Evolutionary conservation across 1,140 invertebrate species (phyloP).

Genomic region (Rhyzopertha dominica): DNA sequence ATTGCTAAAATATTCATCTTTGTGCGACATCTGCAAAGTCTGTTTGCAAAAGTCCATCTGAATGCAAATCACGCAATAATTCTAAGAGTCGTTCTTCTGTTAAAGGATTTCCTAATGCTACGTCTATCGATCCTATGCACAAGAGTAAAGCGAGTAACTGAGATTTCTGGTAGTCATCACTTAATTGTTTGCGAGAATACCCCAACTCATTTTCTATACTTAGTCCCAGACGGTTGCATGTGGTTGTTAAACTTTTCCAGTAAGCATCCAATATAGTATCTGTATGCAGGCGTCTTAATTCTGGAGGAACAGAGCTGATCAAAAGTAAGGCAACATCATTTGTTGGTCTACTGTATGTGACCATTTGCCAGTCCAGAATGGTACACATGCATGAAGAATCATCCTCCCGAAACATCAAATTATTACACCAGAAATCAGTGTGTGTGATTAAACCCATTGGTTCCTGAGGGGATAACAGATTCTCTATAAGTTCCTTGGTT

Average conservation of each 20-base stretch:
- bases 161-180: constrained; percentile 63
- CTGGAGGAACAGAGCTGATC: constrained; percentile 68
- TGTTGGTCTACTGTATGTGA: constrained; percentile 68
- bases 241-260: constrained; percentile 57
- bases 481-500: constrained; percentile 59
- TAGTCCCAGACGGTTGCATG: constrained; percentile 53
- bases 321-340: constrained; percentile 74
- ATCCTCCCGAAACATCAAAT: constrained; percentile 62
- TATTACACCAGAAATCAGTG: constrained; percentile 80
- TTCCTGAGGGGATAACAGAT: constrained; percentile 58
- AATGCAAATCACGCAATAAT: constrained; percentile 56
- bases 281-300: constrained; percentile 58
- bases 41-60: constrained; percentile 50
- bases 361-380: constrained; percentile 80
- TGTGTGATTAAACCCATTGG: constrained; percentile 68
- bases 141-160: constrained; percentile 67
- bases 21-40: constrained; percentile 20
- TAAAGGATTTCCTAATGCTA: constrained; percentile 60
- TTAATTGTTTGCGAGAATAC: constrained; percentile 54
- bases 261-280: constrained; percentile 62
- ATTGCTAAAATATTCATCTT: too few species aligned
- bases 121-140: constrained; percentile 74
- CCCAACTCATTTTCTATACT: constrained; percentile 53
- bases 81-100: constrained; percentile 62
- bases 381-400: constrained; percentile 49